Conservation (phyloP, 2,797 vertebrate species). For the Clarias pachynema region DNA sequence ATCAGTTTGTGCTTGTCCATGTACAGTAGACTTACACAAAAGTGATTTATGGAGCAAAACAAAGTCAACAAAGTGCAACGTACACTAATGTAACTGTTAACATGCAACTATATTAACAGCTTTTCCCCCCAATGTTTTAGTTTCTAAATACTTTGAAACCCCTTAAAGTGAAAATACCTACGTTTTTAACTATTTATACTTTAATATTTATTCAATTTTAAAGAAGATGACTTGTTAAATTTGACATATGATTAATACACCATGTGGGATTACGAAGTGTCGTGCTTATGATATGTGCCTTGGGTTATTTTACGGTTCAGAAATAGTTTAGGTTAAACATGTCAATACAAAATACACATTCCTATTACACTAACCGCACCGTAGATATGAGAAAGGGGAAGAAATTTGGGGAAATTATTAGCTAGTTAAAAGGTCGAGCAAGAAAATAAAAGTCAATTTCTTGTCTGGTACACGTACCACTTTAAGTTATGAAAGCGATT, state of each 20-base stretch:
- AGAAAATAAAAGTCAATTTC: not conserved
- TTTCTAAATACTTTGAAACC: slow-evolving; percentile 38
- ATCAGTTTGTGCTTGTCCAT: not conserved
- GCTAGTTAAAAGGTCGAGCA: not conserved
- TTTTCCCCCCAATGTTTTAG: not conserved
- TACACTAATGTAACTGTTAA: not conserved
- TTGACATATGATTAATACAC: not conserved
- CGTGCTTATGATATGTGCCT: slow-evolving; percentile 29
- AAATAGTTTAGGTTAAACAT: slow-evolving; percentile 35
- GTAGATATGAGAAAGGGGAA: not conserved
- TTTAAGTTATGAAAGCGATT: not conserved
- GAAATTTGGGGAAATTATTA: not conserved
- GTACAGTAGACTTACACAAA: not conserved
- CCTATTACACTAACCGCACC: not conserved
- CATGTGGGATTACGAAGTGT: slow-evolving; percentile 11
- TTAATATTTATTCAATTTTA: slow-evolving; percentile 44
- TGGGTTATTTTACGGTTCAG: not conserved
- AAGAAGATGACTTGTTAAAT: slow-evolving; percentile 32
- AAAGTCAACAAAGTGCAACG: not conserved
- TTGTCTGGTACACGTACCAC: not conserved
- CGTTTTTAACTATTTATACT: not conserved
- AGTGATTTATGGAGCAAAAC: not conserved
- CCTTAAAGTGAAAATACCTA: not conserved
- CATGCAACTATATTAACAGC: slow-evolving; percentile 13
- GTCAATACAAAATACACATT: not conserved